Base-by-base conservation (phyloP, 2,797 vertebrate genomes). In the Limosa lapponica region DNA sequence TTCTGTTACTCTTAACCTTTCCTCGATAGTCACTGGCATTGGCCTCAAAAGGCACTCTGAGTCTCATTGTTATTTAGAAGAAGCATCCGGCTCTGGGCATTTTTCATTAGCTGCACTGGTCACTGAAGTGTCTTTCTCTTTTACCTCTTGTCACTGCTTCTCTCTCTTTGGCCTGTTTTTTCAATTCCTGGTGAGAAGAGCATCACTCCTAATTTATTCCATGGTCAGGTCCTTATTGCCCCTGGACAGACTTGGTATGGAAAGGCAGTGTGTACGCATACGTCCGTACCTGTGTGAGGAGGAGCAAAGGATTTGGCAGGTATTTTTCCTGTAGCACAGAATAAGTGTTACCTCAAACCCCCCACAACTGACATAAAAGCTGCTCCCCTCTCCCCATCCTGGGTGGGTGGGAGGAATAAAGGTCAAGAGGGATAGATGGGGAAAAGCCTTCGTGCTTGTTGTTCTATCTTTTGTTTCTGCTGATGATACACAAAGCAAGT, bases 401-500 rank as follows among this genome's bases (percentile, higher is more conserved):
- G 16, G 54, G 18, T 67, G 23, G n/a, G 20, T 71, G 67, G 51
- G 14, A 64, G 41, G 7, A 5, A 66, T 67, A 71, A 58, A 93
- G 59, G 48, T 85, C 72, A 74, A 41, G 48, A 86, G 19, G n/a
- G 22, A 46, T 58, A 80, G 91, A 77, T 3, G 13, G 28, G 49
- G 51, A 75, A 90, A 95, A 88, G 18, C 32, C 82, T 96, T 94
- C 97, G 78, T 93, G 55, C 90, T 95, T 87, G 37, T 95, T 97
- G 91, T 96, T 96, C 73, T 95, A 19, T 94, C 93, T 95, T 97
- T 96, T 97, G 89, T 96, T 98, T 98, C 87, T 98, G 96, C 91
- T 98, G 97, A 97, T 98, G 95, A 96, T 96, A 96, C 89, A 96
- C 92, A 97, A 96, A 97, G 85, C 95, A 91, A 97, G 93, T 97